These are phyloP conservation scores for Cydia splendana DNA, from an alignment of 1,140 invertebrate genomes.

Conservation along the genomic window DNA sequence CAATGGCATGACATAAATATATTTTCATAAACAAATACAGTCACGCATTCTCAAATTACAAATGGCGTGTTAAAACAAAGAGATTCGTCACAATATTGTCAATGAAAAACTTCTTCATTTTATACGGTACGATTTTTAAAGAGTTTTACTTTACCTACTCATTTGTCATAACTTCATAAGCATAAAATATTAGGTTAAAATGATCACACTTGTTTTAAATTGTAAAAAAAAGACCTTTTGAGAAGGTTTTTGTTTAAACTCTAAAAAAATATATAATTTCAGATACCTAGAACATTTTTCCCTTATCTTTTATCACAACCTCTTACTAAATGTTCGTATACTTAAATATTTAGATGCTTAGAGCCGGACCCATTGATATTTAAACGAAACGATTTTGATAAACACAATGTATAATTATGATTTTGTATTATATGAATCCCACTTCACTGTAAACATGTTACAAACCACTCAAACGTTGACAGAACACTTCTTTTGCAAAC, in stretches of 20 bases:
- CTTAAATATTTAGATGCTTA: neutral
- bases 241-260: too few relatives aligned
- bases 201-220: too few relatives aligned
- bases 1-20: neutral
- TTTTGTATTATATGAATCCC: neutral
- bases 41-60: constrained; percentile 27
- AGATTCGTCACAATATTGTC: neutral
- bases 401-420: neutral
- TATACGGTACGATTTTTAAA: neutral
- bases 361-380: constrained; percentile 4
- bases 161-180: neutral
- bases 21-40: constrained; percentile 23
- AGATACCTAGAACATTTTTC: too few relatives aligned
- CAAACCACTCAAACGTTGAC: constrained; percentile 6
- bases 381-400: constrained; percentile 9
- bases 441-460: constrained; percentile 9
- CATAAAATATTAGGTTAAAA: too few relatives aligned
- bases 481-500: constrained; percentile 9
- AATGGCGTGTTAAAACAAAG: neutral
- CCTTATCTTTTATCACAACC: neutral
- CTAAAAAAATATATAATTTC: too few relatives aligned
- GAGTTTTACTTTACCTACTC: neutral
- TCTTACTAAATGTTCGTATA: neutral
- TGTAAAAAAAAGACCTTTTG: too few relatives aligned
- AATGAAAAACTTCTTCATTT: constrained; percentile 5